Evolutionary conservation across 1,140 invertebrate genomes (phyloP), one percentile per base, ranked within the genome.

Genomic region (Scaptomyza hsui): DNA sequence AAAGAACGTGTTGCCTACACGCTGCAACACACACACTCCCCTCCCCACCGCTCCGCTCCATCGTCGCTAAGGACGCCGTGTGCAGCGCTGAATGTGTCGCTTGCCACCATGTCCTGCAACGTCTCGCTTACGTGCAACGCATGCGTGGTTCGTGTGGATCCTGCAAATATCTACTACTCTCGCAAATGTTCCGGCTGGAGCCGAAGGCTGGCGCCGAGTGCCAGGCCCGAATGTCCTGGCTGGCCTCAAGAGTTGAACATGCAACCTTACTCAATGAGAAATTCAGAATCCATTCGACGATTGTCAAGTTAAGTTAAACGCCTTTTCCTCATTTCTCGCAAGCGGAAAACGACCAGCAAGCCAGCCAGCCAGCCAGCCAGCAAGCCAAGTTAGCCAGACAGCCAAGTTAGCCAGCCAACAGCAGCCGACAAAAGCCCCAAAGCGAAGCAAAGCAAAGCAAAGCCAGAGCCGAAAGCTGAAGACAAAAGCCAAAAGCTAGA

Each of bases 211-310:
- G 39, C 26, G 51, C 44, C 44, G 49, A 61, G 55, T 68, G 39
- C 39, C 32, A 53, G 45, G 7, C 26, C 6, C 53, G 29, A 45
- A 61, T 21, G 32, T 37, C 3, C 32, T 37, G 41, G 21, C 26
- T 19, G 57, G 45, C 35, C 39, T 35, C 52, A 62, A 71, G 75
- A 71, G 75, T 69, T 64, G 35, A 71, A 67, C 52, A 49, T 55
- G 29, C 51, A 89, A 85, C 85, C 85, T 89, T 89, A 72, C 85
- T 81, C 85, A 89, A 89, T 85, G 80, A 75, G 79, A 89, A 89
- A 85, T 78, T 89, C 85, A 89, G 85, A 89, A 89, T 81, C 77
- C 85, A 80, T 89, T 85, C 72, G 85, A 80, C 85, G 71, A 83
- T 75, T 89, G 80, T 89, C 75, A 89, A 78, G 85, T 85, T 89